Evolutionary conservation across 92 coral and sea anemone genomes (phyloP).

Genomic region (Zoanthus gigantus): DNA sequence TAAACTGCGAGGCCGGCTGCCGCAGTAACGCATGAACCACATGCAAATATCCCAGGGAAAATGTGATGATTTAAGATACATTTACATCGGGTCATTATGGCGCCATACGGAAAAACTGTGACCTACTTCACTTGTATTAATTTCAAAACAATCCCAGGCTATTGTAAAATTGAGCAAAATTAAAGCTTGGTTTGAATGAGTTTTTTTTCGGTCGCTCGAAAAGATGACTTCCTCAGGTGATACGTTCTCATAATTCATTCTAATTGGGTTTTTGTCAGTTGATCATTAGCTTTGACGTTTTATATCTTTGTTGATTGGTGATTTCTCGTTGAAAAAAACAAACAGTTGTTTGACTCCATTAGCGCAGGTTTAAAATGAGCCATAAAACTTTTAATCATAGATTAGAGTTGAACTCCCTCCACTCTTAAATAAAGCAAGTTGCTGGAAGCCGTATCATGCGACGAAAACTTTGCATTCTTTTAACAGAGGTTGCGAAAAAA

Average conservation of each 20-base stretch:
- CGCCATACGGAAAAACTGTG: constrained; percentile 14
- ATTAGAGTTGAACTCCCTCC: neutral
- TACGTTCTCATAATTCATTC: neutral
- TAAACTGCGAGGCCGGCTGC: neutral
- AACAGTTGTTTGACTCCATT: neutral
- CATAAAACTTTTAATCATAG: constrained; percentile 15
- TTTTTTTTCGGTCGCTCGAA: neutral
- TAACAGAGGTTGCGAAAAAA: neutral
- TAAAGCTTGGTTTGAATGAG: neutral
- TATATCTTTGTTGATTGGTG: neutral
- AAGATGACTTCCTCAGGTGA: neutral
- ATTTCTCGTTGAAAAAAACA: neutral
- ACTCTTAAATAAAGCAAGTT: neutral
- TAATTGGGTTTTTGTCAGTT: neutral
- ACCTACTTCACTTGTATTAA: constrained; percentile 14
- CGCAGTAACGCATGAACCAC: constrained; percentile 15
- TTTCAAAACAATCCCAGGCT: neutral
- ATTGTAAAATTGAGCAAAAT: neutral
- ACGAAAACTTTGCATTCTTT: too few species aligned
- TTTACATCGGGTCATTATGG: constrained; percentile 26
- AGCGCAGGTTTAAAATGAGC: neutral
- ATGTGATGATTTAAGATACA: constrained; percentile 26
- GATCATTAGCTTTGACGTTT: neutral
- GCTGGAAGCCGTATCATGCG: too few species aligned
- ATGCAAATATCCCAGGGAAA: neutral